phyloP scores from a whole-genome alignment of 2,797 vertebrate genomes.

The Epinephelus awoara region DNA sequence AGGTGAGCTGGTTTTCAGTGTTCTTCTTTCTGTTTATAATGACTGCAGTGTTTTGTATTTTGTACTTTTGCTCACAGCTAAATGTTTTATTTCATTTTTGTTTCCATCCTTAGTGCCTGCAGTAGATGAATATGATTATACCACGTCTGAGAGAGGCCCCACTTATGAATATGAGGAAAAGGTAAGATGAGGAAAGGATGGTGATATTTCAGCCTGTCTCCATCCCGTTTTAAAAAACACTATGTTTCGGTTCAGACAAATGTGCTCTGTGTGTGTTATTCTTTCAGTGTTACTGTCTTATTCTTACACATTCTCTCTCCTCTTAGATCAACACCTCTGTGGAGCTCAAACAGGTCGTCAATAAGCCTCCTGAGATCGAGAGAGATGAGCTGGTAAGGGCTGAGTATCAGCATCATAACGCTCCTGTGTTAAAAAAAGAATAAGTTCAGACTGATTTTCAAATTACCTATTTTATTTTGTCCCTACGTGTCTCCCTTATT shows the following conservation, averaged over 20 bases:
- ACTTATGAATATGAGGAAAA: slow-evolving; percentile 90
- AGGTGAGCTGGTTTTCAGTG: slow-evolving; percentile 77
- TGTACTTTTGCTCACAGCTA: slow-evolving; percentile 7
- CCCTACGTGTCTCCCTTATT: background rate
- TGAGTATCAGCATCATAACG: background rate
- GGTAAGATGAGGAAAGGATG: slow-evolving; percentile 71
- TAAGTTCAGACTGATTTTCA: background rate
- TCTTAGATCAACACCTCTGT: slow-evolving; percentile 89
- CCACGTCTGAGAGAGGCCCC: slow-evolving; percentile 85
- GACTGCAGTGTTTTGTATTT: background rate
- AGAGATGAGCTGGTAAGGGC: slow-evolving; percentile 91
- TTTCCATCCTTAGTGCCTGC: slow-evolving; percentile 58
- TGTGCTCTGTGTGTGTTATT: background rate
- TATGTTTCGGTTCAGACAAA: background rate
- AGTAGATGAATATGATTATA: slow-evolving; percentile 88
- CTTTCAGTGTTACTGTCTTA: slow-evolving; percentile 4
- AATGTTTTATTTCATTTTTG: slow-evolving; percentile 28
- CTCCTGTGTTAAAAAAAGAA: background rate
- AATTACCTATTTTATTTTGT: background rate
- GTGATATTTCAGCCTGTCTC: background rate
- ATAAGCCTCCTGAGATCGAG: slow-evolving; percentile 92
- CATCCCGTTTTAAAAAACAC: background rate
- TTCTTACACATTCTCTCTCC: background rate
- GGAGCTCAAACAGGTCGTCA: slow-evolving; percentile 90
- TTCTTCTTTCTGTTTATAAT: background rate